Conservation (phyloP, 2,888 invertebrate species). For the Chymomyza procnemis region DNA sequence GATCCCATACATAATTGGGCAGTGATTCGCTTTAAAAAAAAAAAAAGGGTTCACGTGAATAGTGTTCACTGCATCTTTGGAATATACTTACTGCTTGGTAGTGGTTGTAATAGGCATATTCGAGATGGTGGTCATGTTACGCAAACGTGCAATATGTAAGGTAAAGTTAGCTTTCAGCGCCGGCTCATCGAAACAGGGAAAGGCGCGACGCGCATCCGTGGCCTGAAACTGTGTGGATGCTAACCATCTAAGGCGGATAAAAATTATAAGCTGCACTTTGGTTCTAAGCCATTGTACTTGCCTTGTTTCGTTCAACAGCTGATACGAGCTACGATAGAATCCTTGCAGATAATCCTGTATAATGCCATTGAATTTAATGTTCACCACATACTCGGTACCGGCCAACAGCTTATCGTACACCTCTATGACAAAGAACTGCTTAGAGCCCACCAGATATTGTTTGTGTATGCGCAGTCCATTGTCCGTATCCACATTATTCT, state of each 20-base stretch:
- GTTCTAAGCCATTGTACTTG: conserved; percentile 64
- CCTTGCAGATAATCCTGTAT: conserved; percentile 88
- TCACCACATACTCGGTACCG: conserved; percentile 83
- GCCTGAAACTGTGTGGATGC: conserved; percentile 91
- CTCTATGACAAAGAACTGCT: conserved; percentile 85
- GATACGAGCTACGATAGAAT: conserved; percentile 90
- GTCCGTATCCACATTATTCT: conserved; percentile 22
- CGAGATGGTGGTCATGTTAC: conserved; percentile 86
- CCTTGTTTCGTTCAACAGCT: conserved; percentile 84
- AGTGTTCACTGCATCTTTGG: background rate
- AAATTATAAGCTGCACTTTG: background rate
- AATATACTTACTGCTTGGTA: conserved; percentile 70
- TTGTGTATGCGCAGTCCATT: conserved; percentile 12
- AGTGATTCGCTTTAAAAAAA: conserved; percentile 80
- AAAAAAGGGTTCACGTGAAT: background rate
- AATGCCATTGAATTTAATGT: conserved; percentile 85
- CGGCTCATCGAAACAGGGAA: conserved; percentile 94
- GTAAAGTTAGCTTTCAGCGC: conserved; percentile 89
- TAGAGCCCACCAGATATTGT: conserved; percentile 69
- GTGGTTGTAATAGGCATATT: conserved; percentile 83
- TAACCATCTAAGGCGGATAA: conserved; percentile 84
- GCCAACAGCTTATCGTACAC: conserved; percentile 81
- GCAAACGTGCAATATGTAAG: conserved; percentile 86
- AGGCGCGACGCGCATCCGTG: conserved; percentile 88
- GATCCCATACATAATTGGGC: conserved; percentile 86